Evolutionary conservation across 2,888 invertebrate species (phyloP).

Genomic region (Trichogramma dendrolimi): DNA sequence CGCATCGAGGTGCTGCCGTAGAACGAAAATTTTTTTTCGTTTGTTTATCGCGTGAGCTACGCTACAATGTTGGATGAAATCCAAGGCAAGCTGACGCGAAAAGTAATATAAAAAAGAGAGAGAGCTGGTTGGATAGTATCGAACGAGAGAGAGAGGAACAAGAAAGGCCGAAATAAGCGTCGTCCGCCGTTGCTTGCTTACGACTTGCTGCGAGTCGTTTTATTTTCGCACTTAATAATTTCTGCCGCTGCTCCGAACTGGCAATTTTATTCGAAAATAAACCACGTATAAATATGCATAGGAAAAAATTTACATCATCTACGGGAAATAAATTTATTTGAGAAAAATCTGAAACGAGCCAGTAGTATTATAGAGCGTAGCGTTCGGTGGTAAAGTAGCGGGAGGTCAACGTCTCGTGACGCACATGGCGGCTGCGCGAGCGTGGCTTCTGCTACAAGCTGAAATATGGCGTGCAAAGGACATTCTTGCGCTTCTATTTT

Average conservation of each 20-base stretch:
- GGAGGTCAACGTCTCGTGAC: conserved; percentile 26
- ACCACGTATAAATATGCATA: too few species aligned
- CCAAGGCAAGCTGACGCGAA: conserved; percentile 8
- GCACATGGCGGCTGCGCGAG: too few species aligned
- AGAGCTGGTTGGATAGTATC: too few species aligned
- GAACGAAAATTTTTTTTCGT: conserved; percentile 23
- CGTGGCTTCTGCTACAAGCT: too few species aligned
- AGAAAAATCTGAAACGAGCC: neutral
- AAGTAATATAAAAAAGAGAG: too few species aligned
- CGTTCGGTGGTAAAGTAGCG: conserved; percentile 8
- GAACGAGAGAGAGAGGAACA: neutral
- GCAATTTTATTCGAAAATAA: too few species aligned
- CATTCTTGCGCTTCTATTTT: conserved; percentile 3
- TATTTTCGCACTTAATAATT: neutral
- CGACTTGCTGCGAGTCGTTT: neutral
- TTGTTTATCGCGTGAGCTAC: conserved; percentile 4
- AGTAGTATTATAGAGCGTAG: neutral
- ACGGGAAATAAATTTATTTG: neutral
- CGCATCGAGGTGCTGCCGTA: too few species aligned
- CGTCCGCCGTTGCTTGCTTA: conserved; percentile 6
- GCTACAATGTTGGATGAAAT: conserved; percentile 11
- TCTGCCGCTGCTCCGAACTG: too few species aligned
- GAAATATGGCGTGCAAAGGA: too few species aligned
- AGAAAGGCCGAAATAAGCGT: conserved; percentile 9
- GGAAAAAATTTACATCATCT: too few species aligned